Evolutionary conservation across 2,113 vertebrate genomes (phyloP).

Genomic region (Malurus cyaneus): DNA sequence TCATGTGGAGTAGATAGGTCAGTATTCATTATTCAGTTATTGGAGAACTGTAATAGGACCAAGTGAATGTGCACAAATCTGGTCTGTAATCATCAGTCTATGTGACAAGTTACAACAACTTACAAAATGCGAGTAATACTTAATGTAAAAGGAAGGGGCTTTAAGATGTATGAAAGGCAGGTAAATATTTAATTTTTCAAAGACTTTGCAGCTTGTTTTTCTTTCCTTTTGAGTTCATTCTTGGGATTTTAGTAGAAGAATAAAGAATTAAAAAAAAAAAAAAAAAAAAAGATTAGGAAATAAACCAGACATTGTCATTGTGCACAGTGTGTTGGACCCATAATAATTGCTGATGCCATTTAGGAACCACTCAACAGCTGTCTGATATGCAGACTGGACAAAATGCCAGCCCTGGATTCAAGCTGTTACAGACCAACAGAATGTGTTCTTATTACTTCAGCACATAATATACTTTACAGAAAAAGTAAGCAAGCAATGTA

Average conservation of each 20-base stretch:
- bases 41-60: neutral
- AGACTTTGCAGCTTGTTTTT: neutral
- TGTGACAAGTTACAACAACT: neutral
- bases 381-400: neutral
- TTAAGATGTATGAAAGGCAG: neutral
- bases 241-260: neutral
- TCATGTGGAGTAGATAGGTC: neutral
- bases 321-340: neutral
- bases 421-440: slow-evolving; percentile 5
- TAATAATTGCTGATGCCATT: slow-evolving; percentile 6
- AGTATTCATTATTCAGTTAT: neutral
- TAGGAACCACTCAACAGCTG: neutral
- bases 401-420: neutral
- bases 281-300: neutral
- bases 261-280: neutral
- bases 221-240: neutral
- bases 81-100: neutral
- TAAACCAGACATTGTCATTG: neutral
- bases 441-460: neutral
- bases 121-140: neutral
- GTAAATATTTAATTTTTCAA: neutral
- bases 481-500: neutral
- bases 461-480: neutral
- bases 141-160: neutral
- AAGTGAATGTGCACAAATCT: neutral